Base-by-base conservation (phyloP, 2,888 invertebrate species). In the Drosophila melanocephala region DNA sequence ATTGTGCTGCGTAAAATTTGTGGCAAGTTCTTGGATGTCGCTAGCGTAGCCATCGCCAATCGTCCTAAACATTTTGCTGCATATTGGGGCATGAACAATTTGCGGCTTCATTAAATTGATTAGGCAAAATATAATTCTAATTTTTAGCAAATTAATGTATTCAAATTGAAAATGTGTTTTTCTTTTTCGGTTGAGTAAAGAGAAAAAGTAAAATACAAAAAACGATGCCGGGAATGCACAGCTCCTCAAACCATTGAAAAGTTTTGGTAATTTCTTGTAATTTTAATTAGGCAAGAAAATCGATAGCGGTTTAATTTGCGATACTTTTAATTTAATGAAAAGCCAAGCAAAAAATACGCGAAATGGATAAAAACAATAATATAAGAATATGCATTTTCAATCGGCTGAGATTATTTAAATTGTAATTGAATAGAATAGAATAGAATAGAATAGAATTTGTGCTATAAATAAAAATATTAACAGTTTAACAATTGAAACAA, bases 61-160 rank as follows among this genome's bases (percentile, higher is more conserved):
- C 37, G 56, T 39, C 60, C 28, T 66, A 69, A 58, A 77, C 37
- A 83, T 71, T 72, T 78, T 77, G 22, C 75, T 65, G 83, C 72
- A 85, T 64, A 66, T 72, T 74, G 77, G 51, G 61, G 84, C 80
- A 75, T 84, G 83, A 77, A 65, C 69, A 74, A 72, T 73, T 74
- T 73, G 78, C 47, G 72, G 75, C 39, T 74, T 81, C 76, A 82
- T 86, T 77, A 74, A 88, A 84, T 86, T 82, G 76, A 80, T 84
- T 77, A 75, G 80, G 73, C 64, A 53, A 76, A 86, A 80, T 55
- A 50, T 56, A 70, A 60, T 32, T 53, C 26, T 33, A 28, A 2
- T 3, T 26, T n/a, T 33, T 5, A 22, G 35, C 35, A 35, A 67
- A 51, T 63, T 47, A 53, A 47, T 53, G 22, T 6, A 26, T 32